Evolutionary conservation across 1,140 invertebrate genomes (phyloP), one percentile per base, ranked within the genome.

Genomic region (Leucophenga varia): DNA sequence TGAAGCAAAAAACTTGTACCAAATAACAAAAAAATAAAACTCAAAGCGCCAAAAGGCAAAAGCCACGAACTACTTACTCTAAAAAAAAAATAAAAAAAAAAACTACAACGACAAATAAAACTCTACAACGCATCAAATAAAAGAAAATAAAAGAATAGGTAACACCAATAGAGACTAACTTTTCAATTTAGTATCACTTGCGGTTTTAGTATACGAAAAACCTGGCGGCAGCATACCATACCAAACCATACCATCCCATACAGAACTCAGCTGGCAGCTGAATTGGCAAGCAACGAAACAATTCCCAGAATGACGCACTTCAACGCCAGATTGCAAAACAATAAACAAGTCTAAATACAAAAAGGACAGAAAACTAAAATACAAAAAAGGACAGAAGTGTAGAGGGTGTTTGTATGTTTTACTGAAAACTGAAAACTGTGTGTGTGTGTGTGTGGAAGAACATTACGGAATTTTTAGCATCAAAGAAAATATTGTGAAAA

Each of bases 261-360:
- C 5, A 10, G 22, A 25, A 25, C 5, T 10, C 22, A 25, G 10
- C 22, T 5, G 10, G 22, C 22, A 25, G 10, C 22, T n/a, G n/a
- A n/a, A n/a, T n/a, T n/a, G 22, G 10, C 22, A 25, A 25, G 10
- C 5, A 25, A 28, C 25, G 39, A 36, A 45, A 34, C 43, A 41
- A 49, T 41, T 40, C 43, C 57, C 43, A 18, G 35, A 54, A 43
- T 54, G 50, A 60, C 58, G 59, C 55, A 61, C 52, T 58, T n/a
- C n/a, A 43, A 13, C 44, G 36, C 45, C 40, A 52, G 55, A 61
- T 61, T 61, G 59, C 48, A 61, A 57, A 61, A 61, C 59, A 61
- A 61, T 61, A 57, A 55, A 61, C 52, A 41, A 55, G 34, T 25
- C 22, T 5, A 25, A 25, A 6, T 5, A 25, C 5, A 25, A 25